phyloP scores from a whole-genome alignment of 92 coral and sea anemone species.

The Diadumene lineata region DNA sequence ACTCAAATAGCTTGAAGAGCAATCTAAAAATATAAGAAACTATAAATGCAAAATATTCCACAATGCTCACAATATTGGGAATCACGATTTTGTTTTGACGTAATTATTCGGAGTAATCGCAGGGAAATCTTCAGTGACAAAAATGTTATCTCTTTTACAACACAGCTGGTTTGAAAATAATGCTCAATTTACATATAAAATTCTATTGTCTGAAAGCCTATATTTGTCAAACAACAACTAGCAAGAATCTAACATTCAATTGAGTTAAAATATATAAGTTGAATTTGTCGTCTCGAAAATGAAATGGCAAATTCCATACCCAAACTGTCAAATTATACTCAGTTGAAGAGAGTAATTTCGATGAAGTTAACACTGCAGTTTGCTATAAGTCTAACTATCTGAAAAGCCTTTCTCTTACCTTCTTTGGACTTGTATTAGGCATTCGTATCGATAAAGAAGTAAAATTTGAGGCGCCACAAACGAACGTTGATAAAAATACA shows the following conservation, averaged over 20 bases:
- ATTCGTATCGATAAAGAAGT: background rate
- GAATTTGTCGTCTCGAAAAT: no score
- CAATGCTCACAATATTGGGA: background rate
- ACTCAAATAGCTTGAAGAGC: no score
- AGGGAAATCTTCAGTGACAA: background rate
- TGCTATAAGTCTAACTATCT: background rate
- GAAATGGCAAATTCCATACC: no score
- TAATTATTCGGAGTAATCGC: background rate
- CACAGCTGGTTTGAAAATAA: background rate
- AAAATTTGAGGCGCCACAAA: background rate
- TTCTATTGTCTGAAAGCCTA: background rate
- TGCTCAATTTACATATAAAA: conserved; percentile 1
- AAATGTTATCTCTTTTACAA: background rate
- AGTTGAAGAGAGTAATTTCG: no score
- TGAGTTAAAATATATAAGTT: background rate
- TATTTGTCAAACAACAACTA: background rate
- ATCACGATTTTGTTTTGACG: background rate
- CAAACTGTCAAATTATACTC: no score
- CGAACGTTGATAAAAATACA: background rate
- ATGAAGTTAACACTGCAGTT: no score
- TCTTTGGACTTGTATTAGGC: conserved; percentile 2
- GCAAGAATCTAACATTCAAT: background rate
- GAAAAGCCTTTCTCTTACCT: background rate
- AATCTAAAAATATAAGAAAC: no score
- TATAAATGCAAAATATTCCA: no score